These are phyloP conservation scores for Rhinoptilus africanus DNA, from an alignment of 2,113 vertebrate genomes.

Conservation along the genomic window DNA sequence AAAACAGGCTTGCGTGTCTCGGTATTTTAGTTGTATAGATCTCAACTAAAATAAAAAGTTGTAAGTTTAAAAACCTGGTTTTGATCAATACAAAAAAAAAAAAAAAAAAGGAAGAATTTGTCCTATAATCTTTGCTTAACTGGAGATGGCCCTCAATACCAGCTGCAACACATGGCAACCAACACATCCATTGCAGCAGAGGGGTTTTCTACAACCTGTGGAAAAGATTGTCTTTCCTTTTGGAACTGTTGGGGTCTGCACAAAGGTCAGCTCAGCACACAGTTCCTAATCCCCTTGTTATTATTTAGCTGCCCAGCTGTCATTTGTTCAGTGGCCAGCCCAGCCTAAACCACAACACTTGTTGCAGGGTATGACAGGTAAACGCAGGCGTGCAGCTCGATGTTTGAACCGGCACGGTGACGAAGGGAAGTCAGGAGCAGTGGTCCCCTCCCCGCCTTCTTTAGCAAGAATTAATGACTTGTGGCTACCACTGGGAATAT, in stretches of 20 bases:
- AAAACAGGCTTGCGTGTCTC: background rate
- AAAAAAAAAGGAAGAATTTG: background rate
- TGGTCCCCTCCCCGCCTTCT: background rate
- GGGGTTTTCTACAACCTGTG: too few species aligned
- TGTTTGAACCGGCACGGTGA: fast-evolving
- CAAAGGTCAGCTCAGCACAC: fast-evolving
- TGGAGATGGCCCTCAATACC: fast-evolving
- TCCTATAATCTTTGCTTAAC: background rate
- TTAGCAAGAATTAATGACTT: background rate
- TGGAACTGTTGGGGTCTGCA: fast-evolving
- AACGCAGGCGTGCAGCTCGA: background rate
- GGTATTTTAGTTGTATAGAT: fast-evolving
- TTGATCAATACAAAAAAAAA: background rate
- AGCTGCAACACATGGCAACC: too few species aligned
- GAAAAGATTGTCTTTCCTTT: fast-evolving
- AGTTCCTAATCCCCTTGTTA: fast-evolving
- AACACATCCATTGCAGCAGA: fast-evolving
- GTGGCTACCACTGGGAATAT: fast-evolving
- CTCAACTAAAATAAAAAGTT: background rate
- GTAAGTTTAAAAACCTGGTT: background rate
- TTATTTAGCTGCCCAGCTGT: fast-evolving
- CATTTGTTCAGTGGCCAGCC: background rate
- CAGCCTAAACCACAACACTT: background rate
- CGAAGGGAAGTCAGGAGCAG: fast-evolving
- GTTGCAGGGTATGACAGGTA: background rate